These are phyloP conservation scores for Fistularia tabacaria DNA, from an alignment of 2,797 vertebrate species.

Conservation along the genomic window DNA sequence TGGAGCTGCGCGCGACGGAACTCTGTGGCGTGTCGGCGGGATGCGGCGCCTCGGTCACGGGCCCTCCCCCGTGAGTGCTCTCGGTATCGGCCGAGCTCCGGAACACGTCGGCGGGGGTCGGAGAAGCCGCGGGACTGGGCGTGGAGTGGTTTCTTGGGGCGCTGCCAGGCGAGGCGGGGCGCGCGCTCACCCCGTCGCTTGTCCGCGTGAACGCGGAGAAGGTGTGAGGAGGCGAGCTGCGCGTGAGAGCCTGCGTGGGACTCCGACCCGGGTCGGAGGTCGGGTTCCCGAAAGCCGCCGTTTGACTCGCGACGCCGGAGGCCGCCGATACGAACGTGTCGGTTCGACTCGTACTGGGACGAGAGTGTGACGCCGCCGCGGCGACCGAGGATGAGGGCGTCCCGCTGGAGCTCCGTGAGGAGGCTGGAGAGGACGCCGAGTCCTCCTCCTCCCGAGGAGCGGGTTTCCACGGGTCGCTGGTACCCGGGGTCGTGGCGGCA, in stretches of 20 bases:
- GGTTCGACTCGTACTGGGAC: conserved; percentile 10
- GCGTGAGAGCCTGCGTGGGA: conserved; percentile 9
- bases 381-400: background rate
- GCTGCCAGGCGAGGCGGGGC: conserved; percentile 1
- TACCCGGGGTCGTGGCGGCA: conserved; percentile 7
- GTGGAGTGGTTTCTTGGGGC: background rate
- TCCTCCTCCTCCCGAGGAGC: conserved; percentile 5
- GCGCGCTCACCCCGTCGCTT: background rate
- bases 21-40: conserved; percentile 7
- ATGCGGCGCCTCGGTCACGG: background rate
- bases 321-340: conserved; percentile 11
- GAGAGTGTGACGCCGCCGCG: conserved; percentile 5
- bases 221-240: conserved; percentile 1
- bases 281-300: background rate
- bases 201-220: conserved; percentile 1
- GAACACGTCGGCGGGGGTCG: too few relatives aligned
- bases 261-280: background rate
- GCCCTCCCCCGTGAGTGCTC: background rate
- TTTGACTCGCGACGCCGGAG: conserved; percentile 8
- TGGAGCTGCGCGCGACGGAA: background rate
- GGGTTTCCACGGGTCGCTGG: conserved; percentile 24
- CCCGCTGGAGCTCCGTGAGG: conserved; percentile 11
- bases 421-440: conserved; percentile 16
- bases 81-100: conserved; percentile 1
- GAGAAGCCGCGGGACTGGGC: background rate